Percentiles rank a stretch among this genome's conserved stretches.
These are phyloP conservation scores for Chymomyza amoena DNA, from an alignment of 2,888 invertebrate species.

Conservation along the genomic window DNA sequence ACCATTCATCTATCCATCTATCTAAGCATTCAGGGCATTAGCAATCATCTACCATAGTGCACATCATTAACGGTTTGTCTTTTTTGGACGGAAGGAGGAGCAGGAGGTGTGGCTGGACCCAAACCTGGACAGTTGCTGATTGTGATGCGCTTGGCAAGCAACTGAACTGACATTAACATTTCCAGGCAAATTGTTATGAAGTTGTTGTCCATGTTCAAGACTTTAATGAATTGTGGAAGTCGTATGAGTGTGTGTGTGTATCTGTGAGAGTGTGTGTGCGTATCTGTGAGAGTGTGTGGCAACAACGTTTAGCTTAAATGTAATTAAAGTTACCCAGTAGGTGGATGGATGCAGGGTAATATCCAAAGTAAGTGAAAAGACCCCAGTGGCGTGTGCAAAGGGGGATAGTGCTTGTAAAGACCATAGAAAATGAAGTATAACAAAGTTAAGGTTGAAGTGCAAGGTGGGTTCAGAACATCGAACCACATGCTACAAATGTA, in stretches of 20 bases:
- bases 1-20: conserved; percentile 39
- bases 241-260: not conserved
- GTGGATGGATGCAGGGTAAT: not conserved
- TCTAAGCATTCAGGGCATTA: conserved; percentile 35
- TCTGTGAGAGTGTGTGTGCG: not conserved
- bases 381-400: too few species aligned
- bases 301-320: conserved; percentile 37
- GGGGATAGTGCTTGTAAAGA: too few species aligned
- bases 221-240: conserved; percentile 60
- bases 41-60: conserved; percentile 63
- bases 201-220: conserved; percentile 30
- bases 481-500: too few species aligned
- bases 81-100: not conserved
- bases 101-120: conserved; percentile 37
- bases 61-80: conserved; percentile 63
- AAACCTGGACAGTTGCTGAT: conserved; percentile 39
- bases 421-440: too few species aligned
- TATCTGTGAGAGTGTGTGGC: not conserved
- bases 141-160: conserved; percentile 20
- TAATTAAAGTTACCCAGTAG: conserved; percentile 49
- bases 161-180: conserved; percentile 8
- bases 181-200: conserved; percentile 41
- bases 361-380: not conserved
- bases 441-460: too few species aligned
- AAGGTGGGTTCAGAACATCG: too few species aligned